Base-by-base conservation (phyloP, 2,888 invertebrate genomes). In the Anagyrus pseudococci region DNA sequence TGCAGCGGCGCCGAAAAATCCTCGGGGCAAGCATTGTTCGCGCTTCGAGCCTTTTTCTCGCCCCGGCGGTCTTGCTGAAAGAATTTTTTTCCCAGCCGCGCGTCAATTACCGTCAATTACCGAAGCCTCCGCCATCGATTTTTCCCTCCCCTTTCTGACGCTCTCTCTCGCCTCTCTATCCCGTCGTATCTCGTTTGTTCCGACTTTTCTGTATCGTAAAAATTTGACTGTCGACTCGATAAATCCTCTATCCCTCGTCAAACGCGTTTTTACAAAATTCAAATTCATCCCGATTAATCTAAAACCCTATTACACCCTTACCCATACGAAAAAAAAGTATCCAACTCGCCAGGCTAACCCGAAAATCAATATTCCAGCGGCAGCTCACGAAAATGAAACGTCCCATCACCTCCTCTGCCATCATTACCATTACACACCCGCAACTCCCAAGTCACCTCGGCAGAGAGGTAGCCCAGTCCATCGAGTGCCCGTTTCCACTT, bases 91-190 rank as follows among this genome's bases (percentile, higher is more conserved):
- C 17, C 20, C 20, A 17, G n/a, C 29, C 15, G 20, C 23, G 22
- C 52, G 52, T 52, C 52, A 52, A 52, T 52, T 52, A 52, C 40
- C 37, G 37, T 52, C 52, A 10, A 52, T 52, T 52, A 52, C 52
- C 8, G 10, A 8, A 37, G 25, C 23, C n/a, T 23, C 23, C 23
- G 40, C 37, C 17, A 19, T 52, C 40, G 20, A 22, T 22, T 13
- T 20, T 22, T 44, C 44, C 2, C 19, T 43, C 43, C 19, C n/a
- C 43, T n/a, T n/a, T 19, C 22, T 44, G 7, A 1, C 22, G 17
- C 13, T 44, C 1, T 4, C 8, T 44, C 10, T 44, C 22, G 6
- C 4, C 44, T 4, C 15, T 19, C 43, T n/a, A 44, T 20, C 20
- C 44, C 2, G 13, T 37, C 33, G 33, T 37, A 13, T 8, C 33